Percentiles rank a stretch among this genome's conserved stretches.
Conservation (phyloP, 2,113 vertebrate species). For the Poicephalus meyeri region DNA sequence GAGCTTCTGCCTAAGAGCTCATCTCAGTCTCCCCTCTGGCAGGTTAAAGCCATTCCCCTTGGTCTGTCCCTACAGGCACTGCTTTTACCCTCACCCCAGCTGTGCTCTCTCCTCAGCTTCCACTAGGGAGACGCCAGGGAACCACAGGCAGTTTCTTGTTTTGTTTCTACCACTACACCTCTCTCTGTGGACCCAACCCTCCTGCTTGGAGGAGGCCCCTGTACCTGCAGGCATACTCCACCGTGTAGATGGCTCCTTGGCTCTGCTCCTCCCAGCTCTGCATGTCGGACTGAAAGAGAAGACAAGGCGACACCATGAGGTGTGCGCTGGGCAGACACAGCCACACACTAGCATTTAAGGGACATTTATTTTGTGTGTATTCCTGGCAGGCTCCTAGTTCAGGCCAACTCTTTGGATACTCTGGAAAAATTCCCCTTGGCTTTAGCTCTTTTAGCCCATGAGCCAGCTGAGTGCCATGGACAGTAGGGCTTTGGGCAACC, state of each 20-base stretch:
- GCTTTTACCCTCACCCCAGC: neutral
- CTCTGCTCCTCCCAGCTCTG: constrained; percentile 98
- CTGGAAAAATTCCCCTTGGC: neutral
- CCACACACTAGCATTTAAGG: neutral
- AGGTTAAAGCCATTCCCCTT: neutral
- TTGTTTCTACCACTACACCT: neutral
- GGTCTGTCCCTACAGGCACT: neutral
- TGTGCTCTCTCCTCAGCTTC: neutral
- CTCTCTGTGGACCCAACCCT: neutral
- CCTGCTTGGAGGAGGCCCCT: rapidly evolving
- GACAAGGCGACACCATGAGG: neutral
- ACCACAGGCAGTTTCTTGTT: neutral
- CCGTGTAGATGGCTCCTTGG: constrained; percentile 94
- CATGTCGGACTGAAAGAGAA: constrained; percentile 87
- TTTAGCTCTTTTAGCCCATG: neutral
- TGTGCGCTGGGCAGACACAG: neutral
- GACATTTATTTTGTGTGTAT: neutral
- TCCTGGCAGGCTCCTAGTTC: neutral
- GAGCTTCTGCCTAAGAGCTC: neutral
- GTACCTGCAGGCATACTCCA: constrained; percentile 98
- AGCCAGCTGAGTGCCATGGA: neutral
- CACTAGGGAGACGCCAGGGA: neutral
- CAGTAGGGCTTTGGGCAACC: neutral
- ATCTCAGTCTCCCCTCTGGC: neutral
- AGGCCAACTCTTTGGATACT: neutral